phyloP scores from a whole-genome alignment of 2,113 vertebrate genomes.

The Amphiprion ocellaris region DNA sequence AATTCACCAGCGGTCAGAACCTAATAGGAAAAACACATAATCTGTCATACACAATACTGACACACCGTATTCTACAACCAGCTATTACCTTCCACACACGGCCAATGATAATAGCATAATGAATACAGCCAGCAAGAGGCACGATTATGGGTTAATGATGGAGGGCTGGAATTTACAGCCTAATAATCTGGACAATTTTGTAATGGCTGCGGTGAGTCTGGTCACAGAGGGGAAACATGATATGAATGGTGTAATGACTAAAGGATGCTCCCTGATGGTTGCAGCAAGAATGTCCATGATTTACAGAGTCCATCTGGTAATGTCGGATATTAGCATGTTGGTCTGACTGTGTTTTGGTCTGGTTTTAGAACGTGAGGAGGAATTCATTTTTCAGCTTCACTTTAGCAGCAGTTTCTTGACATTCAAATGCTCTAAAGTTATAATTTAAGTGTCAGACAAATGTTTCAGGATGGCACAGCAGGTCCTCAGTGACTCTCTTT shows the following conservation, averaged over 20 bases:
- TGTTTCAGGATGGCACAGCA: slow-evolving; percentile 2
- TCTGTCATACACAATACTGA: slow-evolving; percentile 35
- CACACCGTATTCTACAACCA: slow-evolving; percentile 30
- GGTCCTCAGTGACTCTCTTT: slow-evolving; percentile 26
- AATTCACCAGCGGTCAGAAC: slow-evolving; percentile 45
- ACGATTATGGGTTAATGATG: slow-evolving; percentile 53
- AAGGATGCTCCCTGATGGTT: slow-evolving; percentile 50
- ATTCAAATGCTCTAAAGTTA: slow-evolving; percentile 4
- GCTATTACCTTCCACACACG: slow-evolving; percentile 41
- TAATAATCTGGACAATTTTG: slow-evolving; percentile 53
- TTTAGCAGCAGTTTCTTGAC: slow-evolving; percentile 40
- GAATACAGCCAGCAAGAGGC: slow-evolving; percentile 24
- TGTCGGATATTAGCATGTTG: slow-evolving; percentile 25
- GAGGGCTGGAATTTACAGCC: slow-evolving; percentile 48
- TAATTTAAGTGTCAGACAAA: slow-evolving; percentile 29
- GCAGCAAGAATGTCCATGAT: slow-evolving; percentile 41
- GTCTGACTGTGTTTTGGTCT: slow-evolving; percentile 16
- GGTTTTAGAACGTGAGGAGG: slow-evolving; percentile 35
- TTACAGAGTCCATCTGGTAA: slow-evolving; percentile 51
- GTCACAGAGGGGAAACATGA: slow-evolving; percentile 57
- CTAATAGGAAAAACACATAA: slow-evolving; percentile 64
- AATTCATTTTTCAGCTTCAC: slow-evolving; percentile 48
- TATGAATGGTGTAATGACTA: slow-evolving; percentile 40
- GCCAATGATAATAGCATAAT: slow-evolving; percentile 55
- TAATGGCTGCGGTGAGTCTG: slow-evolving; percentile 51